These are phyloP conservation scores for Sceloporus tristichus DNA, from an alignment of 2,113 vertebrate genomes.

Conservation along the genomic window DNA sequence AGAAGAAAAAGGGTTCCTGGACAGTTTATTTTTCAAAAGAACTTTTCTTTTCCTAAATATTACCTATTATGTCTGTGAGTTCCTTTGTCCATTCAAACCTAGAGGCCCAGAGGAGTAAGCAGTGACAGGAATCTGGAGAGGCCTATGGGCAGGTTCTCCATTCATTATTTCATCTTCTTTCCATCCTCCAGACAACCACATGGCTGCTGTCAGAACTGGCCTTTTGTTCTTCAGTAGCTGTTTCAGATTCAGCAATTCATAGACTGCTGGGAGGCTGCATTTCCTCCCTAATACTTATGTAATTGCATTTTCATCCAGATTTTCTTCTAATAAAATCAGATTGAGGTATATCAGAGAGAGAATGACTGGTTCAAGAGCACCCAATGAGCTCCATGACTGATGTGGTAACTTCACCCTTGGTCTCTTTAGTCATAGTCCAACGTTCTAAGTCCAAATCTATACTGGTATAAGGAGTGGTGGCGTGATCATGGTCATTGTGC, in stretches of 20 bases:
- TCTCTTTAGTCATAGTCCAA: too few species aligned
- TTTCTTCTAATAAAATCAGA: too few species aligned
- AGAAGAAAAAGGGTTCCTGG: neutral
- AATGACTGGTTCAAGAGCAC: too few species aligned
- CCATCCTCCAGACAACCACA: neutral
- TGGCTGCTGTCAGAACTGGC: neutral
- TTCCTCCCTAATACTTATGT: too few species aligned
- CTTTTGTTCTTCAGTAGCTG: neutral
- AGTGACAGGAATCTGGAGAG: neutral
- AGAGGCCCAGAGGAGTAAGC: neutral
- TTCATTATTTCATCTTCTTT: neutral
- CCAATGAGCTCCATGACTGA: too few species aligned
- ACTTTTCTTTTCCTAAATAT: neutral
- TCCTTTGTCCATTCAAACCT: neutral
- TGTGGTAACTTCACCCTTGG: too few species aligned
- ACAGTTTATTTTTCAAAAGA: neutral
- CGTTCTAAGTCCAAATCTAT: too few species aligned
- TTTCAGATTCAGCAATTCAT: neutral
- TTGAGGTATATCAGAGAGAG: too few species aligned
- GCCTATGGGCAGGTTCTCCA: neutral
- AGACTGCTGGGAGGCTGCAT: too few species aligned
- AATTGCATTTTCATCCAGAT: too few species aligned
- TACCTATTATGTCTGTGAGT: neutral
- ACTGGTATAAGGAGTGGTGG: too few species aligned
- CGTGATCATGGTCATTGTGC: too few species aligned